A percentile compares a stretch with the other conserved stretches of the same genome.
Evolutionary conservation across 2,888 invertebrate genomes (phyloP).

Genomic region (Ecdyonurus torrentis): DNA sequence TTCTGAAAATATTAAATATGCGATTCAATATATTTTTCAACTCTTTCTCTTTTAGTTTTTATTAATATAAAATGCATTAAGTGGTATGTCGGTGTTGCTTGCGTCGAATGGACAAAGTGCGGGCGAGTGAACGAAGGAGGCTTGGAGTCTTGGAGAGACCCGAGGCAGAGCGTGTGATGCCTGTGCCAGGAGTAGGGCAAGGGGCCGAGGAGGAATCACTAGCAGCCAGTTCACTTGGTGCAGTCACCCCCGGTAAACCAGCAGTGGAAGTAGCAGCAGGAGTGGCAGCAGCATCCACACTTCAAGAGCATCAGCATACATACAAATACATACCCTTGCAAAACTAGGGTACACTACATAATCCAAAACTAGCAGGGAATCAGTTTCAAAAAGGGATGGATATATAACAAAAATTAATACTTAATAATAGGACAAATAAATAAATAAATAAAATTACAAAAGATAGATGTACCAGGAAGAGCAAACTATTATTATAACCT

Average conservation of each 20-base stretch:
- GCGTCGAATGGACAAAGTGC: background rate
- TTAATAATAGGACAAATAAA: background rate
- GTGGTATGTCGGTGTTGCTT: background rate
- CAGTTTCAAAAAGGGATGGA: too few species aligned
- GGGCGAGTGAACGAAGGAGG: background rate
- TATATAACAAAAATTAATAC: too few species aligned
- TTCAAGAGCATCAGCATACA: background rate
- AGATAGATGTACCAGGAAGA: background rate
- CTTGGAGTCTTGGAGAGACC: background rate
- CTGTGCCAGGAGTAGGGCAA: background rate
- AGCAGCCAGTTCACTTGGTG: background rate
- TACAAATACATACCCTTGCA: background rate
- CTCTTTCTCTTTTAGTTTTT: too few species aligned
- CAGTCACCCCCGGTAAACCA: background rate
- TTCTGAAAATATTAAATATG: too few species aligned
- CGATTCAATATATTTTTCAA: too few species aligned
- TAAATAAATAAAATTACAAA: background rate
- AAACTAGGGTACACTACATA: background rate
- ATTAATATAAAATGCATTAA: too few species aligned
- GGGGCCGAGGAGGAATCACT: background rate
- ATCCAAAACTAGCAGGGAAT: too few species aligned
- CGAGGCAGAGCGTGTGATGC: background rate
- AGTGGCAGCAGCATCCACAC: background rate
- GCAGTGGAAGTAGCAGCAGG: background rate
- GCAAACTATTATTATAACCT: background rate